Evolutionary conservation across 2,888 invertebrate genomes (phyloP), one percentile per base, ranked within the genome.

Genomic region (Eueremaeus valkanovi): DNA sequence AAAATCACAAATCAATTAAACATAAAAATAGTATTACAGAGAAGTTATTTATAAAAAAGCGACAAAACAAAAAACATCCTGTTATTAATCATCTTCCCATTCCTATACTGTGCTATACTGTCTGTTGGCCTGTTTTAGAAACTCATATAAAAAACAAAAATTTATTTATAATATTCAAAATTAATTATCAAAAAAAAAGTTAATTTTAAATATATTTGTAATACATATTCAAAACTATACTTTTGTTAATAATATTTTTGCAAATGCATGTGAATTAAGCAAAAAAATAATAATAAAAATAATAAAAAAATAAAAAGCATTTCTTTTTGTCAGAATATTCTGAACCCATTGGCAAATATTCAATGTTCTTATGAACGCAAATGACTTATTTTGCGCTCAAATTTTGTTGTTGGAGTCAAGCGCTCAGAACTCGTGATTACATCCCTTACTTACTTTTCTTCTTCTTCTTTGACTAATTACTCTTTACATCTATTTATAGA

Each of bases 341-440:
- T 70, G 45, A 70, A 70, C 42, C 45, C 45, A 70, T 70, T 70
- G 70, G 70, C 70, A 70, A 70, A 42, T 70, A 27, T 70, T 70
- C 70, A 70, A 70, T 70, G 24, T 21, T 21, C 16, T 33, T 3
- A 3, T 5, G 31, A 61, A 18, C 16, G 29, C 31, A 36, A 36
- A 18, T 45, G 36, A 21, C 63, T 66, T n/a, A 36, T 29, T 66
- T 11, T n/a, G 33, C n/a, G 21, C 9, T 18, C 33, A 63, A 66
- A 66, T 18, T 36, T 66, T 66, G 36, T 21, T 33, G 18, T 66
- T 33, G 13, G 11, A 58, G 5, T 58, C 16, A 58, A 58, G 33
- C 18, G 11, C 13, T 33, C 21, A 66, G 11, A 36, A 66, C 63
- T 66, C 63, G 63, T 66, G 63, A 66, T 36, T 36, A 18, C 29